These are phyloP conservation scores for Diadophis punctatus DNA, from an alignment of 2,113 vertebrate species.

Conservation along the genomic window DNA sequence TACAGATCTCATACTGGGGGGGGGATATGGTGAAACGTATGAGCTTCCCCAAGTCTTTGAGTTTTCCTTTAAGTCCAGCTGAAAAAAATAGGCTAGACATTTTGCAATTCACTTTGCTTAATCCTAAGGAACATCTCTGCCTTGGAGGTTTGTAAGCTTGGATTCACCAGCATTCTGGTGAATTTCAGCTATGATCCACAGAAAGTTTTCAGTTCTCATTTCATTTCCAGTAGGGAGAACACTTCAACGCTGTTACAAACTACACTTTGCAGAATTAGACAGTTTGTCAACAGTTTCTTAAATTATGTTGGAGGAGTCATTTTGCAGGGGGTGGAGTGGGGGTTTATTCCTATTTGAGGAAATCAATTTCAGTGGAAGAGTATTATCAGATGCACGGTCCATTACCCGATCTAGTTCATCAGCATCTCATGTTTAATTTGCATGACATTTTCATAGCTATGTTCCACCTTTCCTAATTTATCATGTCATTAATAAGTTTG, in stretches of 20 bases:
- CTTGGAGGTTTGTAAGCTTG: not conserved
- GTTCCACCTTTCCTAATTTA: not conserved
- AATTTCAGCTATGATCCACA: not conserved
- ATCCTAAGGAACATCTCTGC: not conserved
- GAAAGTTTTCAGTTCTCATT: not conserved
- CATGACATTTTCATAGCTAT: constrained; percentile 7
- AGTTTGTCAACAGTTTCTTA: not conserved
- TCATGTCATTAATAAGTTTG: not conserved
- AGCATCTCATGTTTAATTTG: not conserved
- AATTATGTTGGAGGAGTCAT: not conserved
- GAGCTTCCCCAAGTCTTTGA: not conserved
- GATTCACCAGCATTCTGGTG: not conserved
- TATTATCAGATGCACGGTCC: not conserved
- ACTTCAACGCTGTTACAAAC: not conserved
- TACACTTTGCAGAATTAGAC: not conserved
- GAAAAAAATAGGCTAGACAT: not conserved
- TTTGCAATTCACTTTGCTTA: not conserved
- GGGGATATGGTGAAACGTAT: not conserved
- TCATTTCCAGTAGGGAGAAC: not conserved
- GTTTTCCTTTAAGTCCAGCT: not conserved
- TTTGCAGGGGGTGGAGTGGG: not conserved
- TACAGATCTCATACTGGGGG: not conserved
- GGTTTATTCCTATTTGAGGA: not conserved
- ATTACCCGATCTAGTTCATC: not conserved
- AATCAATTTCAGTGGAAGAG: not conserved